A percentile compares a stretch with the other conserved stretches of the same genome.
Conservation (phyloP, 2,888 invertebrate species). For the Rapana venosa region DNA sequence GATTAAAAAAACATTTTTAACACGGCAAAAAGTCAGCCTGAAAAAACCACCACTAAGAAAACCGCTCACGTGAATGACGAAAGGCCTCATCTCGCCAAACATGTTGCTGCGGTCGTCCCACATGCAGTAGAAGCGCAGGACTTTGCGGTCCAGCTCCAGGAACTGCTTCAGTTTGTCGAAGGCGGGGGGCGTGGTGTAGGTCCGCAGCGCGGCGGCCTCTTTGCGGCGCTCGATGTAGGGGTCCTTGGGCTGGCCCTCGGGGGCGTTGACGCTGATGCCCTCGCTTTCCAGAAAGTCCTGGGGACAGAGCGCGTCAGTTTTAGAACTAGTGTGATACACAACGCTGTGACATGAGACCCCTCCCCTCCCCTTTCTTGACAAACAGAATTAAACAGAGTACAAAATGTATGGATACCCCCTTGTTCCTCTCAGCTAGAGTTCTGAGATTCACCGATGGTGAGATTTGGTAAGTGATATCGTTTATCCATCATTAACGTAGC, state of each 20-base stretch:
- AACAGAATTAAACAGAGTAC: no score
- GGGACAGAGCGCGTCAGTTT: constrained; percentile 46
- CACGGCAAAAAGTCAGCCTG: neutral
- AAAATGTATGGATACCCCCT: no score
- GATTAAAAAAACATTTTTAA: no score
- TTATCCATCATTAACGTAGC: no score
- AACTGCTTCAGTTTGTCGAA: constrained; percentile 85
- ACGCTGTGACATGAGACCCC: no score
- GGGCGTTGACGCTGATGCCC: constrained; percentile 86
- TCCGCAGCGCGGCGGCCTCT: constrained; percentile 70
- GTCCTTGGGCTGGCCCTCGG: constrained; percentile 86
- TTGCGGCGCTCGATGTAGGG: constrained; percentile 81
- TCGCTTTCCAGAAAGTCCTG: constrained; percentile 90
- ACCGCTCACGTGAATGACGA: constrained; percentile 83
- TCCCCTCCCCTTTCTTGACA: no score
- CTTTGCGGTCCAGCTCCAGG: constrained; percentile 88
- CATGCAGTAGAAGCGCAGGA: constrained; percentile 82
- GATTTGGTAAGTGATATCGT: no score
- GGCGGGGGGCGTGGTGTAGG: constrained; percentile 75
- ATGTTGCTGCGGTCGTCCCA: constrained; percentile 80
- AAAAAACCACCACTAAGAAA: constrained; percentile 27
- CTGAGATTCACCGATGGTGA: no score
- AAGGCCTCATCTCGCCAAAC: constrained; percentile 80
- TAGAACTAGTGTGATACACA: neutral
- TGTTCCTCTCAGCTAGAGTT: no score